These are phyloP conservation scores for Drymodes brunneopygia DNA, from an alignment of 2,113 vertebrate genomes.

Conservation along the genomic window DNA sequence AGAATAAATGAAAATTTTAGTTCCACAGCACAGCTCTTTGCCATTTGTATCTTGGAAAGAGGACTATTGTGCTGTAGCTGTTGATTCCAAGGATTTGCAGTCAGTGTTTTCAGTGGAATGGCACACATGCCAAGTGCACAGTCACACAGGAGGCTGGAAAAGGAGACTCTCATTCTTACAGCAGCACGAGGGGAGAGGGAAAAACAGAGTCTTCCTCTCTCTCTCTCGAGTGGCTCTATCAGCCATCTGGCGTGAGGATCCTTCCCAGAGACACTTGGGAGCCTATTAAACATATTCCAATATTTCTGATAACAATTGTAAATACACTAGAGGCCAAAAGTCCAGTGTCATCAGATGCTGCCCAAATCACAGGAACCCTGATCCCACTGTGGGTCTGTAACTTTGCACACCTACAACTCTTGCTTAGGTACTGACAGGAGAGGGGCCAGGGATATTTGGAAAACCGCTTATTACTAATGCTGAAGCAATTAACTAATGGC, in stretches of 20 bases:
- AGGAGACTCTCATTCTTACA: background rate
- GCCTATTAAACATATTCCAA: background rate
- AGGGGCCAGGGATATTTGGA: background rate
- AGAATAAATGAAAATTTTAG: background rate
- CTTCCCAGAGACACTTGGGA: background rate
- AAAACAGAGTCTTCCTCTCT: background rate
- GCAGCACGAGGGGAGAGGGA: background rate
- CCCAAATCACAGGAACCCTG: background rate
- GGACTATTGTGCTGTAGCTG: background rate
- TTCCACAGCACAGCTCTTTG: background rate
- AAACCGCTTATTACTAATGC: background rate
- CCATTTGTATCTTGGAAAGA: background rate
- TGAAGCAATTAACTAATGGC: background rate
- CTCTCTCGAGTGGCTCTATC: background rate
- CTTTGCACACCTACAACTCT: background rate
- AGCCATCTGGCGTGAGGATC: background rate
- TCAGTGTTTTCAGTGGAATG: background rate
- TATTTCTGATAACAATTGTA: background rate
- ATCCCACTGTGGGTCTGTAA: rapidly evolving
- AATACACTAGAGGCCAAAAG: background rate
- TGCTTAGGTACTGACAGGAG: background rate
- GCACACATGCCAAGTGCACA: background rate
- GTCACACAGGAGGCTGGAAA: background rate
- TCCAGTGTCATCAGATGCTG: background rate
- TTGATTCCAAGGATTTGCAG: background rate